Evolutionary conservation across 2,113 vertebrate species (phyloP).

Genomic region (Phrynosoma blainvillii): DNA sequence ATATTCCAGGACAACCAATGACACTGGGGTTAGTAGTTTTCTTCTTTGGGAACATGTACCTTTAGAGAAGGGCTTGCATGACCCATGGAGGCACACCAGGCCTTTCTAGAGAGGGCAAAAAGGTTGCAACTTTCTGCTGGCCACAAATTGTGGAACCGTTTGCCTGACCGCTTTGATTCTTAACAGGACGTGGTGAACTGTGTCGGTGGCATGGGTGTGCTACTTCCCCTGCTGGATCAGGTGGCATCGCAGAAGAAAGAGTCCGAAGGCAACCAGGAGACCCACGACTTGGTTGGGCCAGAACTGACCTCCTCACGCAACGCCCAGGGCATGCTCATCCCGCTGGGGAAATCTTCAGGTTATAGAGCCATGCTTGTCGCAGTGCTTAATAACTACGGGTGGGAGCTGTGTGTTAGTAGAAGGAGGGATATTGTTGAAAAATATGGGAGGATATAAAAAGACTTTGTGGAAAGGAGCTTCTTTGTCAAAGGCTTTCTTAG

Average conservation of each 20-base stretch:
- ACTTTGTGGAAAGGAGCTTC: too few relatives aligned
- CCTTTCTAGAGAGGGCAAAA: neutral
- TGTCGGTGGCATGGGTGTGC: constrained; percentile 87
- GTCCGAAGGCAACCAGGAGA: constrained; percentile 78
- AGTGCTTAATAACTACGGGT: neutral
- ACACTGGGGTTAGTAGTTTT: neutral
- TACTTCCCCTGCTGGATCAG: constrained; percentile 91
- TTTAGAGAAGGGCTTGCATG: neutral
- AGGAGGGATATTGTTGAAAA: neutral
- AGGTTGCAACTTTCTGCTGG: too few relatives aligned
- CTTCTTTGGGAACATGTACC: neutral
- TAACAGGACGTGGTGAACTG: constrained; percentile 91
- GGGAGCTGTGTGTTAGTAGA: neutral
- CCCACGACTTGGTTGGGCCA: constrained; percentile 87
- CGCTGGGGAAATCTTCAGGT: constrained; percentile 89
- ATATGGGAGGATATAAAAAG: too few relatives aligned
- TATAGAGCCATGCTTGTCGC: neutral
- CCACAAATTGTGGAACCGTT: neutral
- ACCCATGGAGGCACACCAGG: too few relatives aligned
- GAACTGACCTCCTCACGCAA: constrained; percentile 88
- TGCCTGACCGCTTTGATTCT: neutral
- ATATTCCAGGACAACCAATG: too few relatives aligned
- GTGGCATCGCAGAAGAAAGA: constrained; percentile 82
- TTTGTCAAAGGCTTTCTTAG: too few relatives aligned
- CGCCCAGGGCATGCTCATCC: constrained; percentile 85